phyloP scores from a whole-genome alignment of 2,888 invertebrate genomes.

The Prosopocoilus inquinatus region DNA sequence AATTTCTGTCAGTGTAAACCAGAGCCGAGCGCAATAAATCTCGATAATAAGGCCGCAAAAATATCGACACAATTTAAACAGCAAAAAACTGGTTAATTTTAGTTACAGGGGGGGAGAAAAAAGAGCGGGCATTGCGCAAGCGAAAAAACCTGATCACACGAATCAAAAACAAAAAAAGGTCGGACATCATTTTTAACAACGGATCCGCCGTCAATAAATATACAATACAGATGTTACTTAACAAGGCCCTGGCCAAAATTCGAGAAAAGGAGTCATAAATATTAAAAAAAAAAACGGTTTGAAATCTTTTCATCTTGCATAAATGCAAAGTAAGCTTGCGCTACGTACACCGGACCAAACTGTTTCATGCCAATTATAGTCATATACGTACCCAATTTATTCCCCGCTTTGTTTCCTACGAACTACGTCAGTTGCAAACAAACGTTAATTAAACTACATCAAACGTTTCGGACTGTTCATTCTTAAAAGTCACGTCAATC shows the following conservation, averaged over 20 bases:
- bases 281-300: slow-evolving; percentile 32
- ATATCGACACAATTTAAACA: slow-evolving; percentile 8
- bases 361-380: not conserved
- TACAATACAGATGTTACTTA: slow-evolving; percentile 12
- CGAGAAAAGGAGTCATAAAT: slow-evolving; percentile 33
- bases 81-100: slow-evolving; percentile 9
- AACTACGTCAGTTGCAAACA: too few relatives aligned
- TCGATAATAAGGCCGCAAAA: slow-evolving; percentile 6
- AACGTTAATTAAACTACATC: too few relatives aligned
- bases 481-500: too few relatives aligned
- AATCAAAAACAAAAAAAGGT: slow-evolving; percentile 4
- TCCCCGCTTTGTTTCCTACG: too few relatives aligned
- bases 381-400: not conserved
- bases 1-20: slow-evolving; percentile 2
- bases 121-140: slow-evolving; percentile 4
- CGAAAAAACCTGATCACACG: slow-evolving; percentile 8
- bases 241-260: slow-evolving; percentile 26
- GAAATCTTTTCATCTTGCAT: slow-evolving; percentile 36
- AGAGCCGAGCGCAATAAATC: slow-evolving; percentile 4
- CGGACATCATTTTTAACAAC: slow-evolving; percentile 7
- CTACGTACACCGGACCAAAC: slow-evolving; percentile 18
- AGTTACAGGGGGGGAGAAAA: not conserved
- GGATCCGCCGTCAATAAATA: slow-evolving; percentile 7
- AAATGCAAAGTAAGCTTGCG: slow-evolving; percentile 33
- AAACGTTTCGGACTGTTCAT: too few relatives aligned